Evolutionary conservation across 2,797 vertebrate species (phyloP), one percentile per base, ranked within the genome.

Genomic region (Oryzias sinensis): DNA sequence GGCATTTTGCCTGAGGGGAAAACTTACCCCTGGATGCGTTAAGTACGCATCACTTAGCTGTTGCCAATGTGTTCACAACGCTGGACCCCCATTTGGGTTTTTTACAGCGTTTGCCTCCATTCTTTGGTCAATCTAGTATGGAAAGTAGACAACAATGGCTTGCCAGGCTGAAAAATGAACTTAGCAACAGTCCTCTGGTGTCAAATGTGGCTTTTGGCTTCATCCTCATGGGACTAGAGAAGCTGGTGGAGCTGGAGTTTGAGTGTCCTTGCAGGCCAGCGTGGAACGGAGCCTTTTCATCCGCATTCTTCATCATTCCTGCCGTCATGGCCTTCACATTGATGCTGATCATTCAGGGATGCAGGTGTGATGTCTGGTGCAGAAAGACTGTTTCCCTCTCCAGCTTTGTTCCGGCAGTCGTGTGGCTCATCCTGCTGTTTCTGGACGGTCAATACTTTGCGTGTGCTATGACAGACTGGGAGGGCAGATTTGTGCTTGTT

Each of bases 91-190:
- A 86, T 76, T 79, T 79, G 82, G 85, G 74, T 83, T 87, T 90
- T 88, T 86, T 74, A 72, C 82, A 76, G 74, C 75, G 60, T 65
- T 43, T 84, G 62, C 69, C 83, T 78, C 83, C 72, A 83, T 85
- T 83, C 62, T 77, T 83, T 60, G 68, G 79, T 84, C 83, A 75
- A 65, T 86, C 82, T 90, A 90, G 85, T 87, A 92, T 91, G 90
- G 90, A 89, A 88, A 91, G 88, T 86, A 89, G 87, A 86, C 88
- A 90, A 84, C 88, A 90, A 87, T 92, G 91, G 91, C 90, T 92
- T 61, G 89, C 82, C 80, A 87, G 84, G 83, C 89, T 93, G 84
- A 92, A 91, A 84, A 90, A 90, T 86, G 89, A 92, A 82, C 87
- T 93, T 80, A 89, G 89, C 87, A 90, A 90, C 81, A 91, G 89